Conservation (phyloP, 2,113 vertebrate genomes). For the Xiphophorus couchianus region DNA sequence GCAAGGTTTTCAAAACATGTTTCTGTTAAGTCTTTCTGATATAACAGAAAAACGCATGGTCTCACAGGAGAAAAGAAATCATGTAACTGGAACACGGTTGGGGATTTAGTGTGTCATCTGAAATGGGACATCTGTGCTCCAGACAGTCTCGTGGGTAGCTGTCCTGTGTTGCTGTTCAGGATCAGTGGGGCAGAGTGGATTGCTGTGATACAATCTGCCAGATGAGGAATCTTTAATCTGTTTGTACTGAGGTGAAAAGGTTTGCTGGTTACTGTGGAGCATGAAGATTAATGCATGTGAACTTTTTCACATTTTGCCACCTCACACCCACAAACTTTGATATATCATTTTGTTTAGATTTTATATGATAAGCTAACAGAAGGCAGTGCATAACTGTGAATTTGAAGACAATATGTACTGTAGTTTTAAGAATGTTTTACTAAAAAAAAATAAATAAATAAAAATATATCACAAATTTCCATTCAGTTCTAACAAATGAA, state of each 20-base stretch:
- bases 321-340: background rate
- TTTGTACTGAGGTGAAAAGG: background rate
- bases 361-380: no score
- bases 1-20: background rate
- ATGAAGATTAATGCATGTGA: background rate
- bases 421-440: no score
- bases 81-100: background rate
- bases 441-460: no score
- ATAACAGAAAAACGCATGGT: background rate
- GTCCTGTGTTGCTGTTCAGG: slow-evolving; percentile 14
- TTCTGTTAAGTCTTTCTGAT: background rate
- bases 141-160: slow-evolving; percentile 42
- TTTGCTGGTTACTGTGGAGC: background rate
- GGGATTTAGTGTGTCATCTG: slow-evolving; percentile 20
- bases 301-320: background rate
- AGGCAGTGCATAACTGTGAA: no score
- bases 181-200: slow-evolving; percentile 48
- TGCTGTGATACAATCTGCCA: slow-evolving; percentile 36
- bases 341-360: no score
- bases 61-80: background rate
- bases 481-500: background rate
- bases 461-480: background rate
- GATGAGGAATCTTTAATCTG: slow-evolving; percentile 12
- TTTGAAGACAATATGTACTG: no score
- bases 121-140: slow-evolving; percentile 31